Evolutionary conservation across 2,113 vertebrate species (phyloP), one percentile per base, ranked within the genome.

Genomic region (Cyprinodon tularosa): DNA sequence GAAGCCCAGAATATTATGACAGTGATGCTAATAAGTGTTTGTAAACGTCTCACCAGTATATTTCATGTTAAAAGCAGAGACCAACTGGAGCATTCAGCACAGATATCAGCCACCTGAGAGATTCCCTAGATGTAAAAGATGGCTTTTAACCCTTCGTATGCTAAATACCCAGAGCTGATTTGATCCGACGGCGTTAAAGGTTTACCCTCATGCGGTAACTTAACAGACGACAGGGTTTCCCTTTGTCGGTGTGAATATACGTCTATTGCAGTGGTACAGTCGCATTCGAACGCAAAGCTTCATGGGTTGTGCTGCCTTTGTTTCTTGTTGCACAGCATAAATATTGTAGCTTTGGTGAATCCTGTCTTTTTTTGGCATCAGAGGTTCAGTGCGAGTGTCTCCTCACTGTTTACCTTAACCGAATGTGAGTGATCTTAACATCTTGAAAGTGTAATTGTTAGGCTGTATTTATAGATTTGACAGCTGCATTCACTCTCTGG

Each of bases 341-440:
- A 80, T 87, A 68, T 91, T 72, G 85, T 90, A 68, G 74, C 68
- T 83, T 78, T 75, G 60, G 86, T 87, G 88, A 86, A 81, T 78
- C 71, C 12, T 87, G 73, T 82, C 68, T 86, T 71, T 48, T 10
- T 66, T 77, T 84, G 66, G 64, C 84, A 72, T 47, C 68, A 38
- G 22, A 75, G 40, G 71, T 82, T 62, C 72, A 86, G 77, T 72
- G 77, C 45, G 40, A 84, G 82, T 85, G 75, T 81, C 83, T 86
- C 76, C 82, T 88, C 72, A 62, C 81, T 74, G 78, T 88, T 83
- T 68, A 71, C 74, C 39, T 87, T 90, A 90, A 85, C 86, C 86
- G 88, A 94, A 92, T 93, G 92, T 93, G 78, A 81, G 81, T 82
- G 74, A 86, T 67, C 82, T 89, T 81, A 87, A 86, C 87, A 88